Base-by-base conservation (phyloP, 2,888 invertebrate genomes). In the Eretmocerus hayati region DNA sequence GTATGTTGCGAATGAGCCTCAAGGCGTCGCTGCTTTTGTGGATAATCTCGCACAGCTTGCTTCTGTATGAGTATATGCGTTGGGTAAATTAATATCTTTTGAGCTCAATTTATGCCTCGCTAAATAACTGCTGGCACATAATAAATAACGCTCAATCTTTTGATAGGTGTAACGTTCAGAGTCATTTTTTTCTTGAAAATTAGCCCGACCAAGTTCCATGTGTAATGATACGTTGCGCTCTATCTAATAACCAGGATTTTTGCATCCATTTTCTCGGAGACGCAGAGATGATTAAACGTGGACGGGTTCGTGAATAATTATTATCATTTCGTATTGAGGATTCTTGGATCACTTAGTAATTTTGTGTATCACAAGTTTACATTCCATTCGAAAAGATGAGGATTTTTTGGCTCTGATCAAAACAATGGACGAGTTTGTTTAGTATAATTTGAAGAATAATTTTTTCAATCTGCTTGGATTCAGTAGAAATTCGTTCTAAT, bases 1-100 rank as follows among this genome's bases (percentile, higher is more conserved):
- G n/a, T 39, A 26, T 35, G 32, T 30, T 32, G 46, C n/a, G 37
- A 21, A 37, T 37, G 3, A 37, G 21, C 37, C 42, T 31, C 26
- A 11, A 6, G 26, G 47, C 23, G 22, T 16, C 22, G 43, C 21
- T 21, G 32, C 16, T 18, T 5, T 30, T 8, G 33, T 18, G 39
- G 4, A 50, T 35, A 41, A 41, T n/a, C 45, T 52, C 44, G 48
- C 52, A 40, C 43, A 37, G 37, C 38, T 26, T n/a, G 20, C 15
- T 26, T 18, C 20, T 11, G 22, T 8, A 21, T 45, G 46, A 13
- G 50, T 11, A 18, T 8, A 21, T 45, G 46, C 16, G 50, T 48
- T 53, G 48, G 50, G 50, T 41, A 48, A 53, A 53, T 50, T 53
- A 53, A 53, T 53, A 53, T 53, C 50, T 45, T 53, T 45, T 21